A percentile compares a stretch with the other conserved stretches of the same genome.
Conservation (phyloP, 1,140 invertebrate genomes). For the Homarus americanus region DNA sequence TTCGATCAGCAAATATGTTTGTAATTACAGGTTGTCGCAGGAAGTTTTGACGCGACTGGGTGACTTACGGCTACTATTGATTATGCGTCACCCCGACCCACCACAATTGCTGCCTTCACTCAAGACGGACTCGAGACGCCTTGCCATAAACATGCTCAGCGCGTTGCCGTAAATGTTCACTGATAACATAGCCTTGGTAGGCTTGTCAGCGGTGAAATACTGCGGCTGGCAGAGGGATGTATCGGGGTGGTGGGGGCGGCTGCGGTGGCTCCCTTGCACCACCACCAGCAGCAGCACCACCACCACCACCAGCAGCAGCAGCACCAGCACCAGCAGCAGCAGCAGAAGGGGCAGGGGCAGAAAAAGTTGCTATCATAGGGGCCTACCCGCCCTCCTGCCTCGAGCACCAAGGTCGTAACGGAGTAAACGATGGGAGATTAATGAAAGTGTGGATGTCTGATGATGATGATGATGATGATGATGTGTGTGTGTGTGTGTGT, state of each 20-base stretch:
- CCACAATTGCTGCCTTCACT: slow-evolving; percentile 57
- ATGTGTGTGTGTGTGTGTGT: too few species aligned
- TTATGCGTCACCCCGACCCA: slow-evolving; percentile 64
- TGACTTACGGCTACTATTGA: slow-evolving; percentile 67
- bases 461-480: too few species aligned
- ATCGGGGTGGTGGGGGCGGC: slow-evolving; percentile 12
- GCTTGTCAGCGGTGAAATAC: slow-evolving; percentile 64
- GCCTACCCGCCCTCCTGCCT: background rate
- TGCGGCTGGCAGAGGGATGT: slow-evolving; percentile 40
- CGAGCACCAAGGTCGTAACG: background rate
- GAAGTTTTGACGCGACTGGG: slow-evolving; percentile 60
- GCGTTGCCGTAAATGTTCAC: slow-evolving; percentile 62
- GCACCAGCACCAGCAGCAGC: too few species aligned
- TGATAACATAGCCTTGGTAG: slow-evolving; percentile 67
- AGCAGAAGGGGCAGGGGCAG: background rate
- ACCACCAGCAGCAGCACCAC: background rate
- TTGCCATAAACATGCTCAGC: slow-evolving; percentile 60
- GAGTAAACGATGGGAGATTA: background rate
- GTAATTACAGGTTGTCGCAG: slow-evolving; percentile 67
- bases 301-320: too few species aligned
- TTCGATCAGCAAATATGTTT: slow-evolving; percentile 64
- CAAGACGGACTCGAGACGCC: slow-evolving; percentile 45
- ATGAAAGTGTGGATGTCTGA: slow-evolving; percentile 2
- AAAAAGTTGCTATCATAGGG: background rate
- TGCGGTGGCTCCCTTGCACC: slow-evolving; percentile 1